Base-by-base conservation (phyloP, 2,797 vertebrate genomes). In the Gallinago stenura region DNA sequence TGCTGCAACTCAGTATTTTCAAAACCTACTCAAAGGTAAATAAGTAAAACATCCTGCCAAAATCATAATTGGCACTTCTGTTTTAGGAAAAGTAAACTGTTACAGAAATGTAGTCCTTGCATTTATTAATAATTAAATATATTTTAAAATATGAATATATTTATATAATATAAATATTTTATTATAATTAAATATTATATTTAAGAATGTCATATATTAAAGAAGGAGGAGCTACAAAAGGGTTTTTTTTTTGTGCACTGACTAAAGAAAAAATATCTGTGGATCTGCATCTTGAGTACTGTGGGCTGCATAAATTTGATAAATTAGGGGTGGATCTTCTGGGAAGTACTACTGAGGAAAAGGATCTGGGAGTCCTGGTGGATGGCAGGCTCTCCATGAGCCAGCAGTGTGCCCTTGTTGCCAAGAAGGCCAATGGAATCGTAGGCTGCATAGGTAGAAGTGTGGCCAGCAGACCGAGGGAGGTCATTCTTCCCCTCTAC, bases 1-100 rank as follows among this genome's bases (percentile, higher is more conserved):
- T 87, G 99, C 99, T 73, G 98, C 99, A 61, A 96, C 98, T 15
- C 97, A 97, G 19, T 99, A 99, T 96, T 98, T 99, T 72, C 98
- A 98, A 95, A 98, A 97, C n/a, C 98, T 99, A 61, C 89, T 99
- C 14, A 97, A 98, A 97, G 99, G 99, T 99, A 97, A 98, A 76
- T 19, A 97, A 98, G 76, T 20, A 84, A 45, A 43, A 62, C 6
- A 7, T 28, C 15, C 31, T 62, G 46, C 61, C 30, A 77, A 39
- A 75, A 65, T 60, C 2, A 2, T 51, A 35, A 60, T 37, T 70
- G 46, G 6, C 5, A 6, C 10, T 64, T 93, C 2, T 43, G 0
- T 69, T 87, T 57, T 21, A 28, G 8, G 43, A 26, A 73, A 50
- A 82, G 81, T 6, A 15, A 86, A 0, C 30, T 69, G 3, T 19